Base-by-base conservation (phyloP, 92 coral and sea anemone species). In the Micromussa lordhowensis region DNA sequence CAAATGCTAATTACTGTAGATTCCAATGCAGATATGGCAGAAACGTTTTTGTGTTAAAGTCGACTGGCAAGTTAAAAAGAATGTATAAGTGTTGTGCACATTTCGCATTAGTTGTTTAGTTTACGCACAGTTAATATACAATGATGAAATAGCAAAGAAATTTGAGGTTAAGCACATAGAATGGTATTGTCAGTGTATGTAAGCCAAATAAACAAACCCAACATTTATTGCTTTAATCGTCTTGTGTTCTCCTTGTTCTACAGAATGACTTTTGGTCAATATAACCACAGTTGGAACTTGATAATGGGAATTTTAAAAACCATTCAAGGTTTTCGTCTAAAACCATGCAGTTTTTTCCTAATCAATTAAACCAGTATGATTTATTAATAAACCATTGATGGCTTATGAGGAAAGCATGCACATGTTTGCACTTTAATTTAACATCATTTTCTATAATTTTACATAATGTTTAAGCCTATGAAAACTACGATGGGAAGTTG, bases 21-120 rank as follows among this genome's bases (percentile, higher is more conserved):
- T 69, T 69, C 75, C 75, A 69, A 24, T 69, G 75, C 75, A 69
- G 75, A 69, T 69, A n/a, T 68, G 74, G 74, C 74, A 17, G 74
- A 68, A 68, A 68, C 74, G 0, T 31, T 17, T 68, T 68, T n/a
- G 59, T 54, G 59, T 54, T 54, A 3, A 54, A 54, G 59, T 54
- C n/a, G n/a, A n/a, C n/a, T n/a, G 59, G 59, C 59, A 68, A 68
- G 35, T n/a, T 22, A n/a, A 9, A 68, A 68, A 68, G 5, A 26
- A 69, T 26, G 35, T 24, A 69, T 3, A 69, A 69, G 75, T 69
- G 14, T 14, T 73, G 78, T 31, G 78, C 78, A 73, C 78, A 73
- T 73, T 73, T 73, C 11, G 40, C 24, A 16, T 73, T 73, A 28
- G 36, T 32, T 34, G 11, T 73, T 73, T 73, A 34, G 24, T 28